Evolutionary conservation across 1,140 invertebrate genomes (phyloP), one percentile per base, ranked within the genome.

Genomic region (Penaeus vannamei): DNA sequence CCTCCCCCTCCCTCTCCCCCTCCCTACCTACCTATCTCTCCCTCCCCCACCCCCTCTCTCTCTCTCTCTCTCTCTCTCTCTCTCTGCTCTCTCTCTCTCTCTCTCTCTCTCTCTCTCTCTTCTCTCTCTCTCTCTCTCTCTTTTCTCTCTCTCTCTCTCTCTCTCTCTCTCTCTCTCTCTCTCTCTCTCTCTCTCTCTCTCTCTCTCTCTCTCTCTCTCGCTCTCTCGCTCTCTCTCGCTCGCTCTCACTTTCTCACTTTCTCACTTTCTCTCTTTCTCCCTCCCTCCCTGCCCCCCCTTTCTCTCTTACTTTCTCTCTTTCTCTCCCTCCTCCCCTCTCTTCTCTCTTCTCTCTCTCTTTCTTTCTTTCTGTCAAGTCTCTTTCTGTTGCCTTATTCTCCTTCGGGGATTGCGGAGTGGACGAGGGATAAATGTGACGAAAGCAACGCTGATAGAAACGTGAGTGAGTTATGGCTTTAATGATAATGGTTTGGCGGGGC

Each of bases 131-230:
- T 10, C 8, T 10, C 8, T 8, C 10, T 10, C 8, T 8, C 10
- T 8, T 53, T 10, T 53, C 46, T 53, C 46, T 53, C 8, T 14
- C 46, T 53, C 46, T 53, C 14, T 53, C 46, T 14, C 46, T 53
- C 14, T 36, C 36, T 36, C 36, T 36, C 36, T 36, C 77, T 80
- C 77, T 80, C 77, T 53, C 77, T 80, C 77, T 80, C 77, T 53
- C 46, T 80, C 77, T 53, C 77, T 80, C 46, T 80, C 77, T 53
- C 46, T 80, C 46, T 53, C 77, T 53, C 46, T 23, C 14, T 36
- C 77, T 46, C 19, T 36, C 2, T 46, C 19, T 80, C 36, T 36
- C 17, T 23, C 46, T 80, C 23, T n/a, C 77, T 19, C 53, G 4
- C 77, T 80, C 46, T n/a, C 36, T 46, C 2, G 8, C 1, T 22